Evolutionary conservation across 2,113 vertebrate genomes (phyloP).

Genomic region (Brienomyrus brachyistius): DNA sequence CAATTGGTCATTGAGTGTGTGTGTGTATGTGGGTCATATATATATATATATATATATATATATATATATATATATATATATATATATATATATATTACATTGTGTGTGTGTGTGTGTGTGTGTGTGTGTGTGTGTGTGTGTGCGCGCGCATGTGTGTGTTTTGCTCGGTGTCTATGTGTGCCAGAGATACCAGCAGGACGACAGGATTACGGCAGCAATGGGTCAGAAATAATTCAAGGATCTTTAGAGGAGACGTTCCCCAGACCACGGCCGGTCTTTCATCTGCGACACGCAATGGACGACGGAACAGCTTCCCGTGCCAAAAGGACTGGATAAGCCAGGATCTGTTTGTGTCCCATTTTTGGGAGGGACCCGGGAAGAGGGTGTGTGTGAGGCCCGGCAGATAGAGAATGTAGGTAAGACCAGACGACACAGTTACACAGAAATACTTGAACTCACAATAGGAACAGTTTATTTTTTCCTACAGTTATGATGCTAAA

Average conservation of each 20-base stretch:
- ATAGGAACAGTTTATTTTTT: not conserved
- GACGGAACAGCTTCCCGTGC: not conserved
- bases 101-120: not conserved
- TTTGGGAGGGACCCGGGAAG: not conserved
- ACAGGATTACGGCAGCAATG: conserved; percentile 39
- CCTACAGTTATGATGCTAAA: not conserved
- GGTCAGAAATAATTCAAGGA: conserved; percentile 57
- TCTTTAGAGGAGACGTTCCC: conserved; percentile 51
- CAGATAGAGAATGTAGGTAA: not conserved
- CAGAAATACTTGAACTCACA: not conserved
- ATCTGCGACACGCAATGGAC: not conserved
- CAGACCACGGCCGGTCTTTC: conserved; percentile 21
- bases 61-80: too few relatives aligned
- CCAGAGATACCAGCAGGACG: not conserved
- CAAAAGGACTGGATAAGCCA: conserved; percentile 13
- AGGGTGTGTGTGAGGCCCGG: not conserved
- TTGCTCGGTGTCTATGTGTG: not conserved
- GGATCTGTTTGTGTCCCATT: not conserved
- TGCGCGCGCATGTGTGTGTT: not conserved
- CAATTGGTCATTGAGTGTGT: conserved; percentile 16
- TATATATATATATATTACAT: too few relatives aligned
- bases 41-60: too few relatives aligned
- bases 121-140: not conserved
- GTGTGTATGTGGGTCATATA: not conserved
- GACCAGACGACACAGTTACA: not conserved